These are phyloP conservation scores for Osmerus eperlanus DNA, from an alignment of 2,113 vertebrate genomes.

Conservation along the genomic window DNA sequence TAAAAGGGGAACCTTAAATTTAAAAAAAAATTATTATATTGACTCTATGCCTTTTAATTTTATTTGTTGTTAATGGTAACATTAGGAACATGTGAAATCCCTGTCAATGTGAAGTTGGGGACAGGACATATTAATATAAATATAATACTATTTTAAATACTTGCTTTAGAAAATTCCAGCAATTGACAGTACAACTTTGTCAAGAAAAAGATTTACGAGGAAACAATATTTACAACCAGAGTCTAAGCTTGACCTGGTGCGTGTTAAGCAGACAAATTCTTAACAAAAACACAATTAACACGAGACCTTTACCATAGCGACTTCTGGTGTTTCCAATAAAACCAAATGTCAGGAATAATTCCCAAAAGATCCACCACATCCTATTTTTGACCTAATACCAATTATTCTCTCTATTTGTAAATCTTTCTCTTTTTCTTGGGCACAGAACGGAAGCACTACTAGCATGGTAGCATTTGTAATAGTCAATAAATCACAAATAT, in stretches of 20 bases:
- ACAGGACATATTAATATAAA: too few relatives aligned
- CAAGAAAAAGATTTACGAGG: background rate
- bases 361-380: conserved; percentile 39
- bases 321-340: conserved; percentile 45
- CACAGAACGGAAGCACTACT: conserved; percentile 82
- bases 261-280: conserved; percentile 25
- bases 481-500: conserved; percentile 98
- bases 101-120: too few relatives aligned
- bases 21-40: background rate
- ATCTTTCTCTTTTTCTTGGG: conserved; percentile 56
- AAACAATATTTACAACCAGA: conserved; percentile 20
- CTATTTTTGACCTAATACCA: conserved; percentile 53
- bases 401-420: conserved; percentile 84
- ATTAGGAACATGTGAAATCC: too few relatives aligned
- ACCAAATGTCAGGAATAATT: conserved; percentile 34
- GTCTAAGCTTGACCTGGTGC: background rate
- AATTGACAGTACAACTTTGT: background rate
- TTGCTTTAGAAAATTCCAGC: background rate
- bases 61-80: too few relatives aligned
- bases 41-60: background rate
- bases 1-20: background rate
- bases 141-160: too few relatives aligned
- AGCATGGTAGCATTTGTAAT: conserved; percentile 90
- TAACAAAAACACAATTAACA: conserved; percentile 39
- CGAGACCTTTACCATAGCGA: conserved; percentile 20